phyloP scores from a whole-genome alignment of 1,140 invertebrate genomes.

The Spodoptera frugiperda region DNA sequence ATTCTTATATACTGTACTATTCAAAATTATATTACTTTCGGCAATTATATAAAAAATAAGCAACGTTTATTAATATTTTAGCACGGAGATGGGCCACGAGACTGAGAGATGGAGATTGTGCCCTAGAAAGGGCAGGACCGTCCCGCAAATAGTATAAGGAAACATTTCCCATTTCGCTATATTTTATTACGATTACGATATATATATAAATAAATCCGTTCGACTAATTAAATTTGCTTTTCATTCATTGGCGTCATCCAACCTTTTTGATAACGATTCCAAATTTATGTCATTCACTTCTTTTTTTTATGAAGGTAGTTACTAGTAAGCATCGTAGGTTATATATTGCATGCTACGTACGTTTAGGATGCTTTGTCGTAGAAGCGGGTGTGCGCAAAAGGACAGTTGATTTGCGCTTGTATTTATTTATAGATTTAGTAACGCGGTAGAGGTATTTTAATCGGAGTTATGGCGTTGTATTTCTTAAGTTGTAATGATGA shows the following conservation, averaged over 20 bases:
- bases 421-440: constrained; percentile 6
- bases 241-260: constrained; percentile 79
- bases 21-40: constrained; percentile 52
- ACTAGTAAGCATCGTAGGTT: constrained; percentile 64
- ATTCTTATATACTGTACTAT: constrained; percentile 35
- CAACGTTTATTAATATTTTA: constrained; percentile 79
- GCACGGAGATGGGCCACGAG: constrained; percentile 76
- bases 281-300: constrained; percentile 84
- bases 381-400: constrained; percentile 15
- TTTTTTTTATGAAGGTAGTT: constrained; percentile 64
- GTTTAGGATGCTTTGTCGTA: constrained; percentile 26
- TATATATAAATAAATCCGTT: constrained; percentile 75
- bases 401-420: constrained; percentile 28
- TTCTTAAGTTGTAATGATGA: background rate
- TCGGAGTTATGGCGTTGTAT: background rate
- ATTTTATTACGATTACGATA: constrained; percentile 70
- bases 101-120: constrained; percentile 83
- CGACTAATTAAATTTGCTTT: constrained; percentile 76
- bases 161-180: constrained; percentile 67
- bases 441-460: constrained; percentile 24
- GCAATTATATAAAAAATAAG: constrained; percentile 54
- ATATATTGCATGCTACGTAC: constrained; percentile 79
- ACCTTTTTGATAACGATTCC: constrained; percentile 59
- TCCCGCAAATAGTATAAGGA: constrained; percentile 84
- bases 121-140: constrained; percentile 78